Evolutionary conservation across 2,797 vertebrate species (phyloP).

Genomic region (Poecilia velifera): DNA sequence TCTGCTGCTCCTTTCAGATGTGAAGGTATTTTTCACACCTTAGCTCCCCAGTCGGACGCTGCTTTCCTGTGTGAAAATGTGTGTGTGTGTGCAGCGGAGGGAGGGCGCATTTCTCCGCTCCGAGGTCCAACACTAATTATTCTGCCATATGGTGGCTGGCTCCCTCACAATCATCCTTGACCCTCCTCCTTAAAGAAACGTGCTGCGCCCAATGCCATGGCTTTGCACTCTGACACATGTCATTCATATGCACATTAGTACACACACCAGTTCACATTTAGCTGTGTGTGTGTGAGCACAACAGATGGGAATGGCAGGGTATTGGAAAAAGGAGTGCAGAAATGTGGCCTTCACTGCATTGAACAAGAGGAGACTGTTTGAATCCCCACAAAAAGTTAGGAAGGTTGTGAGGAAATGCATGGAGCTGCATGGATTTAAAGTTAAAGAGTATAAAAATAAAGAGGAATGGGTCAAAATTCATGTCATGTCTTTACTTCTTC

Average conservation of each 20-base stretch:
- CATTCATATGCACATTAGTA: conserved; percentile 83
- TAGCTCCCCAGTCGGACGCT: conserved; percentile 81
- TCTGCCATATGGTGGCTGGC: conserved; percentile 93
- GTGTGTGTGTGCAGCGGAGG: conserved; percentile 28
- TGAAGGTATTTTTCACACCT: conserved; percentile 88
- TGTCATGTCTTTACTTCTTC: neutral
- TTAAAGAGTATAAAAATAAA: conserved; percentile 16
- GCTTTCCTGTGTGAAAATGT: conserved; percentile 59
- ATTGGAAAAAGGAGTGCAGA: conserved; percentile 86
- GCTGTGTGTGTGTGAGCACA: conserved; percentile 50
- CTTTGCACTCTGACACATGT: conserved; percentile 93
- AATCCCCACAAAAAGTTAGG: conserved; percentile 59
- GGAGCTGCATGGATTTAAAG: conserved; percentile 77
- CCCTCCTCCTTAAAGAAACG: conserved; percentile 79
- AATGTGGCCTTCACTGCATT: conserved; percentile 88
- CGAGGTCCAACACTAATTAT: conserved; percentile 95
- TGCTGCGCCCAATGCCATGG: conserved; percentile 64
- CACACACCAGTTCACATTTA: conserved; percentile 38
- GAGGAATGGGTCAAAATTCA: neutral
- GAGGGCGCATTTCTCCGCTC: conserved; percentile 85
- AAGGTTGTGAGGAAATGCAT: conserved; percentile 80
- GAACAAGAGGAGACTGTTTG: conserved; percentile 94
- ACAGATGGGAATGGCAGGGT: conserved; percentile 95
- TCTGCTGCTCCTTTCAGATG: conserved; percentile 82
- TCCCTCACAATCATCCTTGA: conserved; percentile 85